These are phyloP conservation scores for Acanthisitta chloris DNA, from an alignment of 2,113 vertebrate genomes.

Conservation along the genomic window DNA sequence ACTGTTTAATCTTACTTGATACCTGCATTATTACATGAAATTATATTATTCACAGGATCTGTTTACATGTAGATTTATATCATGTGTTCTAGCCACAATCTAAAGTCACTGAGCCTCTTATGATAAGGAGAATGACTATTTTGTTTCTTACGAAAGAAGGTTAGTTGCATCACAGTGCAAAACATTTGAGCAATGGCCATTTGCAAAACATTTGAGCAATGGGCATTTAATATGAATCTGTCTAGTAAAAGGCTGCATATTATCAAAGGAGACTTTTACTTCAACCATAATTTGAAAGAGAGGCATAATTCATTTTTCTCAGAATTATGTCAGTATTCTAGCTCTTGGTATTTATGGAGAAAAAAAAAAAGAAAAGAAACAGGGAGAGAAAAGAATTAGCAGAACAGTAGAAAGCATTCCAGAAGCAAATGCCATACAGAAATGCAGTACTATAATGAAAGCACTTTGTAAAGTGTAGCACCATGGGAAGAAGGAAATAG, in stretches of 20 bases:
- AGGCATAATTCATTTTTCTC: neutral
- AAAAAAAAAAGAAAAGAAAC: neutral
- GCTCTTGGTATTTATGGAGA: neutral
- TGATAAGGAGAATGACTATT: neutral
- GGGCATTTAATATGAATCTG: neutral
- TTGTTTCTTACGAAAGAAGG: neutral
- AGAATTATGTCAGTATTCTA: neutral
- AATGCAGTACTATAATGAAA: neutral
- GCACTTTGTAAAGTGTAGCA: neutral
- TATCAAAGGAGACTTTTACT: neutral
- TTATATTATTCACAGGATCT: neutral
- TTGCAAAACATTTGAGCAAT: neutral
- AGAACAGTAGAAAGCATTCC: neutral
- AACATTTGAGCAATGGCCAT: neutral
- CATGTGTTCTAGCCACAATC: neutral
- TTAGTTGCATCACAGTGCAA: neutral
- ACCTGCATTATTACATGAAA: neutral
- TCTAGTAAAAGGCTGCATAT: neutral
- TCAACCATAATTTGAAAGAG: neutral
- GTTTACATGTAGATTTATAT: neutral
- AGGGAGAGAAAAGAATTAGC: neutral
- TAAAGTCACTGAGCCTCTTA: neutral
- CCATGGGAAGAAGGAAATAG: slow-evolving; percentile 14
- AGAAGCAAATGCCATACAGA: slow-evolving; percentile 3
- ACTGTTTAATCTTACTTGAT: neutral